Conservation (phyloP, 2,888 invertebrate species). For the Drosophila infuscata region DNA sequence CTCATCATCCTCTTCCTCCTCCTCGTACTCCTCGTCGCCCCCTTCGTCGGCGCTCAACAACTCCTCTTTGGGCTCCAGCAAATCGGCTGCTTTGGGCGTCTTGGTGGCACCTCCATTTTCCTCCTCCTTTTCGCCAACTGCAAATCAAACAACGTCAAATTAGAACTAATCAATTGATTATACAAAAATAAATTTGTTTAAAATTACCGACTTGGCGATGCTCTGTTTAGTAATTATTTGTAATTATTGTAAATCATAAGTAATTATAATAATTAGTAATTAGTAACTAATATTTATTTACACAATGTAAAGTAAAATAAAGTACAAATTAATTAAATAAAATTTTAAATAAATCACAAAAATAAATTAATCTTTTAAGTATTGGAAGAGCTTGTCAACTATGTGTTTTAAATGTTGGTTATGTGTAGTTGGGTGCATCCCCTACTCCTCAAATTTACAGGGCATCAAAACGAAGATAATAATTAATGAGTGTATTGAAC, state of each 20-base stretch:
- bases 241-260: too few species aligned
- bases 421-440: background rate
- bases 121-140: constrained; percentile 77
- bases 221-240: constrained; percentile 2
- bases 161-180: constrained; percentile 56
- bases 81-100: constrained; percentile 48
- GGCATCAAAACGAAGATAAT: constrained; percentile 1
- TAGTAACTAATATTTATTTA: too few species aligned
- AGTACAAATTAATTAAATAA: background rate
- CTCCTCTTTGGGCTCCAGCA: constrained; percentile 82
- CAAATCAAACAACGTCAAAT: constrained; percentile 14
- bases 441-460: background rate
- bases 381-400: background rate
- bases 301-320: background rate
- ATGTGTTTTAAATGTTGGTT: too few species aligned
- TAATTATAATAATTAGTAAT: too few species aligned
- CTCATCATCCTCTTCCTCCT: constrained; percentile 44
- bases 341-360: background rate
- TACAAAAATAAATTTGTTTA: background rate
- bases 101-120: constrained; percentile 44
- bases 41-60: constrained; percentile 74
- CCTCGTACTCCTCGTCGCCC: constrained; percentile 23
- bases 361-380: background rate
- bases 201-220: background rate
- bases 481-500: constrained; percentile 12